A percentile compares a stretch with the other conserved stretches of the same genome.
Conservation (phyloP, 2,888 invertebrate species). For the Lasioglossum marginatum region DNA sequence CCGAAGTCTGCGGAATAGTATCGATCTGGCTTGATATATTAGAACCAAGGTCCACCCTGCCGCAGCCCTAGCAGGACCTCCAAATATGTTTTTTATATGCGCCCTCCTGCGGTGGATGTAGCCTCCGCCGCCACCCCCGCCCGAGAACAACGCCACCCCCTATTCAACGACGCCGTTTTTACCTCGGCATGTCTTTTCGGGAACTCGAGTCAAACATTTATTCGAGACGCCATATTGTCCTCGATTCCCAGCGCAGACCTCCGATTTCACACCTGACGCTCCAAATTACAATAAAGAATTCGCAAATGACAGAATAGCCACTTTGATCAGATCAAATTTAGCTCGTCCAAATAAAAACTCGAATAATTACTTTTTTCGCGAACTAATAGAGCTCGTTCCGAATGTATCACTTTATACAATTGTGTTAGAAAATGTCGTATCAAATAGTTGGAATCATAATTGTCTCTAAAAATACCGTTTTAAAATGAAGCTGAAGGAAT, state of each 20-base stretch:
- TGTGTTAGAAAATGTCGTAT: background rate
- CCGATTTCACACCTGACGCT: background rate
- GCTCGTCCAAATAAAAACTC: background rate
- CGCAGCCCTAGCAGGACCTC: conserved; percentile 76
- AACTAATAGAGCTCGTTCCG: no score
- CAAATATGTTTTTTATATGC: conserved; percentile 83
- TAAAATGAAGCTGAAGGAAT: background rate
- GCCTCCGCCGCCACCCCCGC: conserved; percentile 41
- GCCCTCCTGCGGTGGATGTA: conserved; percentile 71
- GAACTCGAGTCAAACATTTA: conserved; percentile 70
- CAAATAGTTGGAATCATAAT: no score
- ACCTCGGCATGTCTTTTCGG: conserved; percentile 56
- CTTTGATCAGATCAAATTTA: background rate
- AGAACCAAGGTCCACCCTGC: conserved; percentile 81
- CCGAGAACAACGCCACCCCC: conserved; percentile 68
- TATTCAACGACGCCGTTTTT: conserved; percentile 80
- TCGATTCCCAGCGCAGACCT: background rate
- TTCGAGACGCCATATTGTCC: conserved; percentile 29
- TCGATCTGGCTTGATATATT: conserved; percentile 84
- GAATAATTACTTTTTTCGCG: no score
- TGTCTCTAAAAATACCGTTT: background rate
- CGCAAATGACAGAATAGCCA: background rate
- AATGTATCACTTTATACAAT: background rate
- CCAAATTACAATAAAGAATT: background rate
- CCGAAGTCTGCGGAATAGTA: conserved; percentile 81